A percentile compares a stretch with the other conserved stretches of the same genome.
phyloP scores from a whole-genome alignment of 2,888 invertebrate genomes.

The Heliconius charithonia region DNA sequence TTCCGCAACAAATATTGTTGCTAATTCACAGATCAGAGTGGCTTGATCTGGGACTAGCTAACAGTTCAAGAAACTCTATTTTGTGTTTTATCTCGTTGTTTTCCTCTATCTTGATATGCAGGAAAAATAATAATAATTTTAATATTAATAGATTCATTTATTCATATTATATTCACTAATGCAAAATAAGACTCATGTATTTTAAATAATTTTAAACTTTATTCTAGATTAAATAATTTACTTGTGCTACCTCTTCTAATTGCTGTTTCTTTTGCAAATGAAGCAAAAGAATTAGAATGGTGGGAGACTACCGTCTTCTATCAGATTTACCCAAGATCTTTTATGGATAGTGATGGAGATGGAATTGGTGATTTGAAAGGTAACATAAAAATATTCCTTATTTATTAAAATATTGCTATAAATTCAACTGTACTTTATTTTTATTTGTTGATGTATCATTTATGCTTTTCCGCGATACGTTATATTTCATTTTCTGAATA shows the following conservation, averaged over 20 bases:
- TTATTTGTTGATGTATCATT: no score
- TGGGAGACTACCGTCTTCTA: slow-evolving; percentile 91
- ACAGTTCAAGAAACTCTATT: no score
- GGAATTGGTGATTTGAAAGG: slow-evolving; percentile 87
- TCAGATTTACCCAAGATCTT: slow-evolving; percentile 91
- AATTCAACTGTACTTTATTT: no score
- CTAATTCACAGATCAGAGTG: no score
- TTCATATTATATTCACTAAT: not conserved
- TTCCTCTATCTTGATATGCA: no score
- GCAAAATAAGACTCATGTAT: not conserved
- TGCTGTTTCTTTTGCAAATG: slow-evolving; percentile 52
- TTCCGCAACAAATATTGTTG: no score
- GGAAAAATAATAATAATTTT: no score
- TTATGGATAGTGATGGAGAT: slow-evolving; percentile 90
- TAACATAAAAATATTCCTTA: slow-evolving; percentile 48
- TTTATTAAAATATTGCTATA: not conserved
- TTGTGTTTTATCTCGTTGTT: no score
- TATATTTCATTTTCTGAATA: not conserved
- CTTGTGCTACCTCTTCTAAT: slow-evolving; percentile 58
- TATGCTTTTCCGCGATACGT: no score
- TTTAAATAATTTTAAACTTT: not conserved
- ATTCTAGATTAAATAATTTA: slow-evolving; percentile 43
- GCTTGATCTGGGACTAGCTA: no score
- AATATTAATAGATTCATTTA: no score
- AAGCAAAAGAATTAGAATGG: slow-evolving; percentile 84